A percentile compares a stretch with the other conserved stretches of the same genome.
These are phyloP conservation scores for Rutpela maculata DNA, from an alignment of 2,888 invertebrate genomes.

Conservation along the genomic window DNA sequence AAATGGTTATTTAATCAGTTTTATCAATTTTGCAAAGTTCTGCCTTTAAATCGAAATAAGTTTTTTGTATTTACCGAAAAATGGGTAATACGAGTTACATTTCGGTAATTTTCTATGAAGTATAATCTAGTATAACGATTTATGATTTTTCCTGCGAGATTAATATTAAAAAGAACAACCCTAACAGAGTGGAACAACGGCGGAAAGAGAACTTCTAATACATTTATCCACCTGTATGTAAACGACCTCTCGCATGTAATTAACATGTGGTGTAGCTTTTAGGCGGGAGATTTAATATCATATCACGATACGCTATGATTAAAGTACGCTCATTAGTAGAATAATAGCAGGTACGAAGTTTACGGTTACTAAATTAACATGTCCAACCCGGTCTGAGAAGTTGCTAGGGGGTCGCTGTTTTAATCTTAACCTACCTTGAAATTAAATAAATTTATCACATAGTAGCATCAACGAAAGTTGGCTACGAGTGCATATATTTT, in stretches of 20 bases:
- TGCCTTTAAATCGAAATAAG: too few relatives aligned
- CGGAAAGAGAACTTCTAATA: neutral
- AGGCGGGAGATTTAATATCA: conserved; percentile 55
- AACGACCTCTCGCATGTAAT: conserved; percentile 42
- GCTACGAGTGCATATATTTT: neutral
- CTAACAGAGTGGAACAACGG: conserved; percentile 10
- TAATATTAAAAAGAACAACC: neutral
- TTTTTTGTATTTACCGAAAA: too few relatives aligned
- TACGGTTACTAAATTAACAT: conserved; percentile 22
- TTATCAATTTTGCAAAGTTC: too few relatives aligned
- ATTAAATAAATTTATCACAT: conserved; percentile 1
- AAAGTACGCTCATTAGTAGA: conserved; percentile 19
- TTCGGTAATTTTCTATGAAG: too few relatives aligned
- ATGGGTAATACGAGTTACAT: too few relatives aligned
- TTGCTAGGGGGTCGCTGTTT: neutral
- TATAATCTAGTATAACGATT: neutral
- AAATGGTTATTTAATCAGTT: too few relatives aligned
- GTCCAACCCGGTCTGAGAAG: neutral
- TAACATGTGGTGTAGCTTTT: conserved; percentile 55
- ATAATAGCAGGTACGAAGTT: conserved; percentile 11
- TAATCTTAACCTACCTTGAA: neutral
- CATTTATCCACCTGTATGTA: conserved; percentile 27
- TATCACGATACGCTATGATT: conserved; percentile 24
- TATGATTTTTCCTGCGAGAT: neutral
- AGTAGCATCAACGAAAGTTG: neutral